Evolutionary conservation across 35 echinoderm and acorn worm species (phyloP).

Genomic region (Acanthaster planci): DNA sequence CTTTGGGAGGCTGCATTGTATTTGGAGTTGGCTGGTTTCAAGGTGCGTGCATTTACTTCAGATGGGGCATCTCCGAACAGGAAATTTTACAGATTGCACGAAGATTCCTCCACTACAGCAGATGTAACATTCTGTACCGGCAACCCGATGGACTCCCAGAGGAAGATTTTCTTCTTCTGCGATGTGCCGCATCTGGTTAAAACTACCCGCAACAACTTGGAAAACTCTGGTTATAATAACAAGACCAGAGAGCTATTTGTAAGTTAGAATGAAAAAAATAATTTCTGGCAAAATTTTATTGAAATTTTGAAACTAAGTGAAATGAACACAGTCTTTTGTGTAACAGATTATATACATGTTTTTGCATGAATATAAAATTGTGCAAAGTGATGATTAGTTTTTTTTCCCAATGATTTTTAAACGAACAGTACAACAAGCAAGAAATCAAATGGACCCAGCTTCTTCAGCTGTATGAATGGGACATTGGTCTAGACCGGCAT

Average conservation of each 20-base stretch:
- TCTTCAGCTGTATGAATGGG: not conserved
- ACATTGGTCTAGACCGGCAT: not conserved
- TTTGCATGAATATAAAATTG: not conserved
- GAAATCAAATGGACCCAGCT: conserved; percentile 26
- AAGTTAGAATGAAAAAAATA: not conserved
- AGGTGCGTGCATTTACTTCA: conserved; percentile 44
- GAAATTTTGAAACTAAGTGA: not conserved
- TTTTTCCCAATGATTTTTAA: not conserved
- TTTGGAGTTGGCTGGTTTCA: conserved; percentile 37
- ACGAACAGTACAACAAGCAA: conserved; percentile 11
- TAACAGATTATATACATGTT: not conserved
- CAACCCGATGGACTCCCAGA: not conserved
- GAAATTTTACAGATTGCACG: conserved; percentile 24
- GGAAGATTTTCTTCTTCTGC: conserved; percentile 47
- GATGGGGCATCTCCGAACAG: conserved; percentile 56
- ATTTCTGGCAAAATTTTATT: not conserved
- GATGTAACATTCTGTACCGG: not conserved
- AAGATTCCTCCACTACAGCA: not conserved
- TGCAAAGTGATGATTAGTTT: not conserved
- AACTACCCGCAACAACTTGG: conserved; percentile 53
- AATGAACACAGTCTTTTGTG: not conserved
- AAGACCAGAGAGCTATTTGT: conserved; percentile 41
- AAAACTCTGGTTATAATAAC: conserved; percentile 39
- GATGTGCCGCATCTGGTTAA: conserved; percentile 56
- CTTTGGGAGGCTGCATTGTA: conserved; percentile 20